These are phyloP conservation scores for Python bivittatus DNA, from an alignment of 2,113 vertebrate species.

Conservation along the genomic window DNA sequence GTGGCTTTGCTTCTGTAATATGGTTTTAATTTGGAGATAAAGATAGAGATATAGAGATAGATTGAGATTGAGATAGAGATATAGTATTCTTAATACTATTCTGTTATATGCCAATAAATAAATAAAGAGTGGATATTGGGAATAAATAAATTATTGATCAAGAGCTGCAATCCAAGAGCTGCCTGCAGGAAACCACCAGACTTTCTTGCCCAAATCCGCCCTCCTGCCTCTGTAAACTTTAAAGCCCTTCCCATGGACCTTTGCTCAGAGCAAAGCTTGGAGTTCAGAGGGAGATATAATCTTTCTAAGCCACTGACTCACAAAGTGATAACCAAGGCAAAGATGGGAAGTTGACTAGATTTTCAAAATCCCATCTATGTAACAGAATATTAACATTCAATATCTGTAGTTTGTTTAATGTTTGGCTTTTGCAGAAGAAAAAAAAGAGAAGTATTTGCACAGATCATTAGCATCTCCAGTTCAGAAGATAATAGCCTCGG, in stretches of 20 bases:
- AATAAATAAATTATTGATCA: background rate
- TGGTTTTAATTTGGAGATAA: background rate
- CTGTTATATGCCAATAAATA: background rate
- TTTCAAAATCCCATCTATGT: slow-evolving; percentile 9
- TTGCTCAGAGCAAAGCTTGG: background rate
- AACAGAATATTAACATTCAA: slow-evolving; percentile 9
- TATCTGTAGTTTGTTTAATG: slow-evolving; percentile 28
- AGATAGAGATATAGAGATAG: background rate
- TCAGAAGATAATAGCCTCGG: background rate
- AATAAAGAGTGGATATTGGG: background rate
- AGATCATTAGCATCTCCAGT: slow-evolving; percentile 21
- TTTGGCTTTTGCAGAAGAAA: slow-evolving; percentile 3
- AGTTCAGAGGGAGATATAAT: slow-evolving; percentile 1
- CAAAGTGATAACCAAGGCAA: background rate
- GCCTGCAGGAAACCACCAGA: background rate
- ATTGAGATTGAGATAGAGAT: background rate
- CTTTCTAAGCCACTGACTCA: slow-evolving; percentile 32
- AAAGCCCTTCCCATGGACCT: background rate
- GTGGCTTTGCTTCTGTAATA: background rate
- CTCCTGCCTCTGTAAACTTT: background rate
- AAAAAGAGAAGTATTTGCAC: background rate
- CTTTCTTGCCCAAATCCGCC: rapidly evolving
- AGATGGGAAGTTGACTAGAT: background rate
- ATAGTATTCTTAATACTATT: background rate
- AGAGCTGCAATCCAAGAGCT: background rate